Conservation (phyloP, 2,888 invertebrate species). For the Asteroscopus sphinx region DNA sequence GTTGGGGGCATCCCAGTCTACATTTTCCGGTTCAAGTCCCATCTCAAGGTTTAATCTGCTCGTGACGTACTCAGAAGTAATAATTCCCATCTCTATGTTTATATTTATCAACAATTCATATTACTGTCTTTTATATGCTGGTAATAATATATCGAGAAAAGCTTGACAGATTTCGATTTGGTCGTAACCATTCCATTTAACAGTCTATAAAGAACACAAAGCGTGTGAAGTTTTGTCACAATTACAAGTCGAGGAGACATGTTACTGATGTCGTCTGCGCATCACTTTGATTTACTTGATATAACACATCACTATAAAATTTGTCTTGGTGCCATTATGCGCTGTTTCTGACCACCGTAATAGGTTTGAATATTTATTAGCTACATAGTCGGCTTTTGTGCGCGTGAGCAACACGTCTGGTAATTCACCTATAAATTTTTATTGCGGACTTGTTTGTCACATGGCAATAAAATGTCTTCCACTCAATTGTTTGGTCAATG, state of each 20-base stretch:
- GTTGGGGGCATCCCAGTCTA: too few species aligned
- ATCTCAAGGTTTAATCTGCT: too few species aligned
- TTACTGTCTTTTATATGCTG: too few species aligned
- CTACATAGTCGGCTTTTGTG: constrained; percentile 1
- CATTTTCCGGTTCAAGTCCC: too few species aligned
- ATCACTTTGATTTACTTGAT: constrained; percentile 13
- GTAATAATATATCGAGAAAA: neutral
- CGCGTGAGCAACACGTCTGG: constrained; percentile 6
- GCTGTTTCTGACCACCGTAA: constrained; percentile 1
- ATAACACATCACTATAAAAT: constrained; percentile 8
- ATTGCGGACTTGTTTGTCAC: constrained; percentile 27
- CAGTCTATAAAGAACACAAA: constrained; percentile 17
- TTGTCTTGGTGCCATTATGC: constrained; percentile 3
- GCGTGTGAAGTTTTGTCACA: constrained; percentile 1
- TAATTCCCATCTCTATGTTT: too few species aligned
- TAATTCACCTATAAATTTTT: constrained; percentile 34
- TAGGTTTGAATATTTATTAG: constrained; percentile 31
- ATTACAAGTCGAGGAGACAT: neutral
- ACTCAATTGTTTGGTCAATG: constrained; percentile 42
- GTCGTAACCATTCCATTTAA: constrained; percentile 9
- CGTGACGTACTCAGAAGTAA: too few species aligned
- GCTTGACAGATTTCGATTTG: constrained; percentile 21
- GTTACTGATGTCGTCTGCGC: constrained; percentile 8
- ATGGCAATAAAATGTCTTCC: constrained; percentile 24
- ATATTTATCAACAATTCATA: too few species aligned